phyloP scores from a whole-genome alignment of 1,140 invertebrate genomes.

The Drosophila sproati region DNA sequence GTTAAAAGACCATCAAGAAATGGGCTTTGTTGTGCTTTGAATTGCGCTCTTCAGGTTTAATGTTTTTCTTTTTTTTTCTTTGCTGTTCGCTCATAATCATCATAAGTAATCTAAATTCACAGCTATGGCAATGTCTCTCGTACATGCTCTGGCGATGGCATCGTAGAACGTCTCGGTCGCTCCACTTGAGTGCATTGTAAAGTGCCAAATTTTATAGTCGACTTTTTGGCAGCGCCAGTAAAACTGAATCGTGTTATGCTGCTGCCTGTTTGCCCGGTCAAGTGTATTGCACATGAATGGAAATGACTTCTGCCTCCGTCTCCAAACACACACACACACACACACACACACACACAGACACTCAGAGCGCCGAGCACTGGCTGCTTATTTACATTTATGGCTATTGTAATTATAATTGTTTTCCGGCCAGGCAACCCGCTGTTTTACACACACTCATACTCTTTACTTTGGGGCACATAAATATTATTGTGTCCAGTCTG shows the following conservation, averaged over 20 bases:
- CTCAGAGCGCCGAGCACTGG: background rate
- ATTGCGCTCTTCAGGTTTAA: conserved; percentile 19
- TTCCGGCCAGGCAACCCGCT: conserved; percentile 20
- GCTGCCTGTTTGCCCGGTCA: conserved; percentile 14
- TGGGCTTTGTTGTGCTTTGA: conserved; percentile 50
- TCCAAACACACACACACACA: conserved; percentile 1
- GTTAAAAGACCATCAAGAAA: conserved; percentile 45
- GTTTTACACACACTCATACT: conserved; percentile 15
- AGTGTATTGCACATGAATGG: conserved; percentile 36
- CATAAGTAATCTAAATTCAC: conserved; percentile 63
- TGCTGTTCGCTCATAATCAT: conserved; percentile 37
- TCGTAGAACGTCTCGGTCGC: background rate
- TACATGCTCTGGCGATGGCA: background rate
- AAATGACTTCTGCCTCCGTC: conserved; percentile 26
- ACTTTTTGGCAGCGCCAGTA: conserved; percentile 34
- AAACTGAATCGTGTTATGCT: conserved; percentile 28
- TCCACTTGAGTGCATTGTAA: conserved; percentile 33
- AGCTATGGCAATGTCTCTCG: conserved; percentile 42
- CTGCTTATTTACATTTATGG: conserved; percentile 51
- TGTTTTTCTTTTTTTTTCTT: conserved; percentile 1
- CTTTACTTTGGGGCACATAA: conserved; percentile 28
- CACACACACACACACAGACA: conserved; percentile 9
- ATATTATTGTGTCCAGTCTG: conserved; percentile 13
- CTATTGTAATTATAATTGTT: conserved; percentile 55
- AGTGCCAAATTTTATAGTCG: conserved; percentile 40